A percentile compares a stretch with the other conserved stretches of the same genome.
Conservation (phyloP, 2,888 invertebrate species). For the Abscondita cerata region DNA sequence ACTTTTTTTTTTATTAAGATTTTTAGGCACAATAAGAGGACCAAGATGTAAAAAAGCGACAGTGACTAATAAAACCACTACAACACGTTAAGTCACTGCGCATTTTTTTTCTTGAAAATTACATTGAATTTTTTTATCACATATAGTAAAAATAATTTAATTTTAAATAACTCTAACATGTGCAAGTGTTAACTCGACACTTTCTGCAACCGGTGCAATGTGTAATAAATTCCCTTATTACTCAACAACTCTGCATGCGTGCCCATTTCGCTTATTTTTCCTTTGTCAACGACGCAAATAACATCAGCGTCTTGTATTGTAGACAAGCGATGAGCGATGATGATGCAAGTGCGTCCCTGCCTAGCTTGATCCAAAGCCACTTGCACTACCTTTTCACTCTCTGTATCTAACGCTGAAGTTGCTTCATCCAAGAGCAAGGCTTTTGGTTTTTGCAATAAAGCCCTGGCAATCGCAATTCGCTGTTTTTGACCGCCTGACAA, state of each 20-base stretch:
- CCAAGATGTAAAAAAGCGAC: no score
- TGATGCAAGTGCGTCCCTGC: conserved; percentile 82
- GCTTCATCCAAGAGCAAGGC: conserved; percentile 84
- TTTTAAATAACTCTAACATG: no score
- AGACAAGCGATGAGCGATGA: conserved; percentile 86
- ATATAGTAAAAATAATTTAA: no score
- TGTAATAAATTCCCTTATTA: conserved; percentile 69
- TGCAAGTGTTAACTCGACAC: background rate
- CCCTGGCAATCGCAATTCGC: conserved; percentile 86
- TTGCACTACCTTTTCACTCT: conserved; percentile 89
- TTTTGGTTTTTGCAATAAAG: conserved; percentile 78
- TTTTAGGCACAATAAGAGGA: no score
- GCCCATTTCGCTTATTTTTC: conserved; percentile 74
- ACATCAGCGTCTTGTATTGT: conserved; percentile 83
- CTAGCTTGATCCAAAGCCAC: conserved; percentile 84
- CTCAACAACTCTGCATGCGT: conserved; percentile 72
- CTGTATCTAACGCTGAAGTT: conserved; percentile 84
- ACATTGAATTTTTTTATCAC: no score
- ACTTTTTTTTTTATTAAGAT: no score
- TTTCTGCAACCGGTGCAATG: conserved; percentile 59
- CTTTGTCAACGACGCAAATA: conserved; percentile 76
- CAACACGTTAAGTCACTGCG: no score
- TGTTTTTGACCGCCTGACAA: conserved; percentile 87
- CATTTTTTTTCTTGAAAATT: no score
- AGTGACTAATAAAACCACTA: no score